phyloP scores from a whole-genome alignment of 2,888 invertebrate species.

The Phania funesta region DNA sequence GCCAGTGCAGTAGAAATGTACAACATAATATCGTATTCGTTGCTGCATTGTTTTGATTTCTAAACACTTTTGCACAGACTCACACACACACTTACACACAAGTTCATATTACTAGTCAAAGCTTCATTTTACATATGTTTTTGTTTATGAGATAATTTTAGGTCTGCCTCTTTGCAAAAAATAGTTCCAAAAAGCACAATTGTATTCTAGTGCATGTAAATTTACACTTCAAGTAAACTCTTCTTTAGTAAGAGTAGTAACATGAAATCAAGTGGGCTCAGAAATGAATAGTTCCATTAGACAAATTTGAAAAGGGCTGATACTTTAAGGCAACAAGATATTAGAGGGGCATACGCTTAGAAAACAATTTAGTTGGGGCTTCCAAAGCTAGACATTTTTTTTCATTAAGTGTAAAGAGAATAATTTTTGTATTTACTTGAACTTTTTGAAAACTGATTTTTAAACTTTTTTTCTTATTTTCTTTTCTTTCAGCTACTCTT shows the following conservation, averaged over 20 bases:
- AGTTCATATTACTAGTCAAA: constrained; percentile 28
- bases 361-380: too few relatives aligned
- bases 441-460: not conserved
- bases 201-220: not conserved
- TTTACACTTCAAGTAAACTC: constrained; percentile 15
- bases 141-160: constrained; percentile 43
- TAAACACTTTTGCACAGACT: not conserved
- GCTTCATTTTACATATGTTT: constrained; percentile 17
- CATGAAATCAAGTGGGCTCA: not conserved
- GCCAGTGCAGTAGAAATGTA: not conserved
- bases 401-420: too few relatives aligned
- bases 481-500: constrained; percentile 46
- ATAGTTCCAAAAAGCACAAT: not conserved
- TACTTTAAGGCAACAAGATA: not conserved
- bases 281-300: not conserved
- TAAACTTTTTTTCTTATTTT: not conserved
- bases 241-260: not conserved
- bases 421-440: not conserved
- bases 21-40: constrained; percentile 47
- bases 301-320: not conserved
- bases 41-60: constrained; percentile 31
- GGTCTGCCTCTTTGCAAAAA: not conserved
- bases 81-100: not conserved
- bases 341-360: too few relatives aligned
- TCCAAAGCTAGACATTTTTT: too few relatives aligned